A percentile compares a stretch with the other conserved stretches of the same genome.
phyloP scores from a whole-genome alignment of 1,140 invertebrate species.

The Scaptomyza hsui region DNA sequence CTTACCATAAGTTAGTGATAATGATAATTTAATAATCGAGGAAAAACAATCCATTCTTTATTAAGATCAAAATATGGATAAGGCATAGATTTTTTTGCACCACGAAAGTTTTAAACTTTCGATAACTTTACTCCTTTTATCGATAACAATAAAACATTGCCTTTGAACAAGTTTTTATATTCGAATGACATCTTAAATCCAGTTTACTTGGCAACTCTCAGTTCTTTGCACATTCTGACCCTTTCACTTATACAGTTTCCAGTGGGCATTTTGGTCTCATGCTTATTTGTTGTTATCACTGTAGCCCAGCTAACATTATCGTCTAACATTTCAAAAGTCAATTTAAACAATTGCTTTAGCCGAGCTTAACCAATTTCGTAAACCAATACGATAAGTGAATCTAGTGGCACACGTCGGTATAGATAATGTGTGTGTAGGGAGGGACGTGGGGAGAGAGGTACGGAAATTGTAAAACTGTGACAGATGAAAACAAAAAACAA shows the following conservation, averaged over 20 bases:
- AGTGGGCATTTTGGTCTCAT: not conserved
- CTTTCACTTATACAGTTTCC: not conserved
- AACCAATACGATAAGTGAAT: slow-evolving; percentile 64
- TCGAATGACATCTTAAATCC: no score
- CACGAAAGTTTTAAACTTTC: no score
- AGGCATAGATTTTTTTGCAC: no score
- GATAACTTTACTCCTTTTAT: no score
- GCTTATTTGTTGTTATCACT: slow-evolving; percentile 23
- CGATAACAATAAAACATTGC: no score
- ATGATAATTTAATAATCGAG: no score
- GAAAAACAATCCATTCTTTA: no score
- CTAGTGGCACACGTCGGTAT: slow-evolving; percentile 6
- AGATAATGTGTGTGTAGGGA: no score
- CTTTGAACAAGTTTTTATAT: no score
- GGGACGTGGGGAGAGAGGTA: not conserved
- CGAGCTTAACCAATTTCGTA: slow-evolving; percentile 74
- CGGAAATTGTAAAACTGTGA: slow-evolving; percentile 33
- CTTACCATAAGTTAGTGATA: no score
- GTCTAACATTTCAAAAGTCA: slow-evolving; percentile 60
- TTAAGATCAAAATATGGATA: no score
- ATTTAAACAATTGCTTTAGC: slow-evolving; percentile 71
- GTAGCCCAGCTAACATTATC: slow-evolving; percentile 45
- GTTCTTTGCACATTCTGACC: not conserved
- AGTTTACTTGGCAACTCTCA: no score
- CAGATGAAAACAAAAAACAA: slow-evolving; percentile 68